Base-by-base conservation (phyloP, 2,888 invertebrate genomes). In the Cenopis cana region DNA sequence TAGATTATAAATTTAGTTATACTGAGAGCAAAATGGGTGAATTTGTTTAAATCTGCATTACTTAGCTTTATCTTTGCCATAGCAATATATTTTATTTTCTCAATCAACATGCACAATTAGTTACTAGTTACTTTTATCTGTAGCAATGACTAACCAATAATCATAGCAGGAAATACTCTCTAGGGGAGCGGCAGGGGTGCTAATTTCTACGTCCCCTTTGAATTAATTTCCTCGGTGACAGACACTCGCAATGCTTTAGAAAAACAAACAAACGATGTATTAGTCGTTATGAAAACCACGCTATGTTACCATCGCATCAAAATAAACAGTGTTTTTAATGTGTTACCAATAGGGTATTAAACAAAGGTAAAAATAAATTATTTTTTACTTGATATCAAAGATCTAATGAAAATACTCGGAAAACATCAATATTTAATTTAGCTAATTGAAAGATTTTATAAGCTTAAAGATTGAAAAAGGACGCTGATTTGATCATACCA, bases 191-290 rank as follows among this genome's bases (percentile, higher is more conserved):
- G 54, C 10, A 62, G 62, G 69, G 62, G 56, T 18, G 69, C 62
- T 62, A 69, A 56, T 62, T 69, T 38, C 49, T 55, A n/a, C 61
- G 20, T 61, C 62, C 69, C 69, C 61, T 49, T 69, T 56, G 62
- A 69, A 69, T 69, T 69, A 69, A 55, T 60, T n/a, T 54, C 29
- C 68, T 36, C 33, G 12, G 60, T 17, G 60, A 60, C 60, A 54
- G 52, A n/a, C 57, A 38, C 10, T 46, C 50, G 14, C 18, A 36
- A 4, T 38, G 52, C 38, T 64, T 64, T 24, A 52, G 24, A 68
- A 68, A 59, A 57, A 57, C n/a, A 29, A 46, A n/a, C 46, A 61
- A 61, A 61, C 11, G 17, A 17, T 46, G 60, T 41, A 24, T 12
- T 14, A 41, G 14, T 14, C 14, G 41, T 3, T 14, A 55, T 55